A percentile compares a stretch with the other conserved stretches of the same genome.
These are phyloP conservation scores for Corapipo altera DNA, from an alignment of 2,113 vertebrate species.

Conservation along the genomic window DNA sequence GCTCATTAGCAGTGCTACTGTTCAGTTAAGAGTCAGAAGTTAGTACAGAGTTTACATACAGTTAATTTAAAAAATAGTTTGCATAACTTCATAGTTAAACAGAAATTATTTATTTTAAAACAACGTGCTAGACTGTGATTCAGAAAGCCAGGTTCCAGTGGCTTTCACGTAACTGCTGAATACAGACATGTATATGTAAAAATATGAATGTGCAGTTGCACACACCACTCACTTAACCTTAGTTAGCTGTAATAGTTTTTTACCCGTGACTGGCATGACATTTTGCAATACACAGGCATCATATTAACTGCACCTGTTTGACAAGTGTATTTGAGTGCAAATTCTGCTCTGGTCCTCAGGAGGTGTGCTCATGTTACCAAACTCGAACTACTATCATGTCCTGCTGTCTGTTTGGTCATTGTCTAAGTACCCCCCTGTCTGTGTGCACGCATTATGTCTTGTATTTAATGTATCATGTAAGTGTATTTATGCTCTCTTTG, in stretches of 20 bases:
- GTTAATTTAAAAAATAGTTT: not conserved
- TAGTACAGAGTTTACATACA: not conserved
- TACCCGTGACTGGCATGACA: slow-evolving; percentile 21
- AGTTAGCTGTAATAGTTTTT: not conserved
- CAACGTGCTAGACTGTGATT: not conserved
- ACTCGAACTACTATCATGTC: slow-evolving; percentile 8
- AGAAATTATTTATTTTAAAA: not conserved
- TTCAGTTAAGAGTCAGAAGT: not conserved
- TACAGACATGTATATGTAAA: not conserved
- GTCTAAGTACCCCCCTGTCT: slow-evolving; percentile 39
- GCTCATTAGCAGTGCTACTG: not conserved
- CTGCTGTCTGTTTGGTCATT: slow-evolving; percentile 58
- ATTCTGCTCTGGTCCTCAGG: slow-evolving; percentile 19
- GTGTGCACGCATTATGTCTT: slow-evolving; percentile 20
- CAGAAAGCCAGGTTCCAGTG: not conserved
- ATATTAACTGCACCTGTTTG: slow-evolving; percentile 19
- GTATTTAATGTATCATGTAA: slow-evolving; percentile 19
- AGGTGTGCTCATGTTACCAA: slow-evolving; percentile 21
- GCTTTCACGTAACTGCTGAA: not conserved
- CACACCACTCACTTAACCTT: not conserved
- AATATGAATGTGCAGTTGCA: not conserved
- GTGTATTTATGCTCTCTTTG: not conserved
- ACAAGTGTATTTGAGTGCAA: slow-evolving; percentile 42
- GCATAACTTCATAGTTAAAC: not conserved
- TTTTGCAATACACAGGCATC: not conserved